Evolutionary conservation across 2,113 vertebrate genomes (phyloP).

Genomic region (Antennarius striatus): DNA sequence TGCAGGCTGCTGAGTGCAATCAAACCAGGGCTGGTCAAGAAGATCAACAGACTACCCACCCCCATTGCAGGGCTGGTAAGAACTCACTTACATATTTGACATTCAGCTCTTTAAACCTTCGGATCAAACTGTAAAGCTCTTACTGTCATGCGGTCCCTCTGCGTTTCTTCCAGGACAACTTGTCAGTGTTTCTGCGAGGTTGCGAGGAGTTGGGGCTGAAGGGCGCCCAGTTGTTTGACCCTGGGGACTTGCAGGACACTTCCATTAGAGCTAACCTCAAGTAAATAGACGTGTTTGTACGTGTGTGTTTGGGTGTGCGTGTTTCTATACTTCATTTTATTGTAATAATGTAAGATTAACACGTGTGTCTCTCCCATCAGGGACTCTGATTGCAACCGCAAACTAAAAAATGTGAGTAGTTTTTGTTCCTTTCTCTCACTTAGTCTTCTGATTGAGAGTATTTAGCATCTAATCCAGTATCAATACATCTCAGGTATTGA

Average conservation of each 20-base stretch:
- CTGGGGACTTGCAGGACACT: conserved; percentile 94
- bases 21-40: conserved; percentile 95
- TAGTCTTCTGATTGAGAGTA: neutral
- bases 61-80: conserved; percentile 98
- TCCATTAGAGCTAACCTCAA: conserved; percentile 88
- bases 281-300: conserved; percentile 75
- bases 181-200: conserved; percentile 93
- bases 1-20: conserved; percentile 95
- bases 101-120: conserved; percentile 7
- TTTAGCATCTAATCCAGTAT: neutral
- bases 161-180: conserved; percentile 86
- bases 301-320: conserved; percentile 6
- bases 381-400: conserved; percentile 88
- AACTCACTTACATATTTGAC: conserved; percentile 43
- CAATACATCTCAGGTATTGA: conserved; percentile 85
- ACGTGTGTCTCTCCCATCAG: conserved; percentile 66
- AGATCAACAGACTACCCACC: conserved; percentile 96
- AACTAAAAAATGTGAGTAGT: conserved; percentile 93
- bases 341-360: conserved; percentile 1
- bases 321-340: neutral
- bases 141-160: conserved; percentile 10
- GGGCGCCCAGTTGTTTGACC: conserved; percentile 96
- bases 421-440: neutral
- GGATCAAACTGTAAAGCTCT: conserved; percentile 35
- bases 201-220: conserved; percentile 95